Evolutionary conservation across 2,113 vertebrate genomes (phyloP).

Genomic region (Salvator merianae): DNA sequence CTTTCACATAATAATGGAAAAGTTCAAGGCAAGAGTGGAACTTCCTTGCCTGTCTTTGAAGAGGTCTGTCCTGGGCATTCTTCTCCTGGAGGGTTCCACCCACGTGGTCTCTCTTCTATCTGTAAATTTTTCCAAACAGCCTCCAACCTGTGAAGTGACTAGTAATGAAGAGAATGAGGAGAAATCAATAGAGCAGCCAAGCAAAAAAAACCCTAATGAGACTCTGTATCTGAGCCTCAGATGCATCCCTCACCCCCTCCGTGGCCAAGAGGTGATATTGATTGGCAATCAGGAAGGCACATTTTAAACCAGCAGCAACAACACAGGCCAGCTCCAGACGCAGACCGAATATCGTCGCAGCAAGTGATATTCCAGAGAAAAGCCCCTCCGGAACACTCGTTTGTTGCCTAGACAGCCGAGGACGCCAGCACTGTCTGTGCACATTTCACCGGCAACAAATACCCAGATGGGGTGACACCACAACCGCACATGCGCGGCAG

Average conservation of each 20-base stretch:
- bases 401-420: too few species aligned
- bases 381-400: too few species aligned
- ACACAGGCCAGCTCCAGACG: too few species aligned
- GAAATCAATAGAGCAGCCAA: slow-evolving; percentile 29
- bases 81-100: background rate
- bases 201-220: slow-evolving; percentile 31
- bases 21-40: background rate
- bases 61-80: background rate
- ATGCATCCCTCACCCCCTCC: background rate
- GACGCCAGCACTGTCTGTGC: too few species aligned
- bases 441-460: too few species aligned
- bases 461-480: too few species aligned
- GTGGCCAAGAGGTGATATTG: background rate
- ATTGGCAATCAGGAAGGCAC: background rate
- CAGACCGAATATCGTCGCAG: too few species aligned
- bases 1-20: too few species aligned
- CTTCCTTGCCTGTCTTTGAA: background rate
- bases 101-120: too few species aligned
- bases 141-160: slow-evolving; percentile 23
- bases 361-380: too few species aligned
- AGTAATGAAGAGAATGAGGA: slow-evolving; percentile 32
- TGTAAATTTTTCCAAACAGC: background rate
- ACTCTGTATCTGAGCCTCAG: slow-evolving; percentile 13
- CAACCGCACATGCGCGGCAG: too few species aligned
- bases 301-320: background rate